phyloP scores from a whole-genome alignment of 2,797 vertebrate genomes.

The Xenops minutus region DNA sequence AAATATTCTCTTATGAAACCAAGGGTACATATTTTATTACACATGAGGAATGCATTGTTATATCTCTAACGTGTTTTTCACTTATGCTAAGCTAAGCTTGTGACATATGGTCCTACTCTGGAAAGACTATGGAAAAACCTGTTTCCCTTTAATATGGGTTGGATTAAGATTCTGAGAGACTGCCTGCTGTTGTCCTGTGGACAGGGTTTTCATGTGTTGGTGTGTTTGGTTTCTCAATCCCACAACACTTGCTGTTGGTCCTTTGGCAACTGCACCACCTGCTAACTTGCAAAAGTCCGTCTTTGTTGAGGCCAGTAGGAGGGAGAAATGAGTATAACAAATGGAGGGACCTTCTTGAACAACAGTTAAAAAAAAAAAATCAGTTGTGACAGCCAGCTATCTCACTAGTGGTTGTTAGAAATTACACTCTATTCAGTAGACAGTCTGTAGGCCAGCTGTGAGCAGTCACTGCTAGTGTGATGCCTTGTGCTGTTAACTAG shows the following conservation, averaged over 20 bases:
- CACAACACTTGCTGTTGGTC: neutral
- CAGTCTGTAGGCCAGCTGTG: neutral
- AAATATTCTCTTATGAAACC: neutral
- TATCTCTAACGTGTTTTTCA: neutral
- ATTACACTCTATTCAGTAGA: neutral
- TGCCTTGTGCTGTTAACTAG: neutral
- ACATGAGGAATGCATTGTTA: neutral
- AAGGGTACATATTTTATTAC: neutral
- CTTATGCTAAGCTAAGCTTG: neutral
- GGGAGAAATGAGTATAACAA: neutral
- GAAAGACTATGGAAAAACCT: neutral
- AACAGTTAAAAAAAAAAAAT: neutral
- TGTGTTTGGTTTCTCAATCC: neutral
- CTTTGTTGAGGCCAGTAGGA: neutral
- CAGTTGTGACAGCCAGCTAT: neutral
- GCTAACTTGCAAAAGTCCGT: neutral
- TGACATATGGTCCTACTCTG: neutral
- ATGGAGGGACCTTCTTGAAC: neutral
- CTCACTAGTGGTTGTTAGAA: neutral
- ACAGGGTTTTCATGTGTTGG: fast-evolving
- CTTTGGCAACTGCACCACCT: neutral
- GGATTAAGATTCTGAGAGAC: neutral
- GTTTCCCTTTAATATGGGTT: neutral
- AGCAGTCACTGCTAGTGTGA: neutral
- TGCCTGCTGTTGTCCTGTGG: neutral